Base-by-base conservation (phyloP, 2,888 invertebrate genomes). In the Molorchus minor region DNA sequence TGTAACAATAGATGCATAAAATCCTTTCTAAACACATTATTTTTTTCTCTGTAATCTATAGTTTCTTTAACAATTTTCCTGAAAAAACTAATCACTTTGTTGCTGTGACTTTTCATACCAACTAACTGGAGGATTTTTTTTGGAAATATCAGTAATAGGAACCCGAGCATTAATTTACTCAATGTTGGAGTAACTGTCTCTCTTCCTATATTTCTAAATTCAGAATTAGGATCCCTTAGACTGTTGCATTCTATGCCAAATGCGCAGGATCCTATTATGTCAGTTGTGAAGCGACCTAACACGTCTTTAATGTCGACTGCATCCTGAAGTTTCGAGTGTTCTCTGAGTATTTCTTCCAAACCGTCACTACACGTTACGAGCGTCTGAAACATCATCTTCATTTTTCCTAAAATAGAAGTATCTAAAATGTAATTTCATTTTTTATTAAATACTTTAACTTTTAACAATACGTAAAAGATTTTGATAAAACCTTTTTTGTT, bases 331-430 rank as follows among this genome's bases (percentile, higher is more conserved):
- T 75, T 56, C 55, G 80, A 59, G 58, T 73, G 36, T 44, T 74
- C 35, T 15, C 80, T 76, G 8, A 84, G 79, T 44, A 84, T 81
- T 2, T 77, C 70, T n/a, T 82, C 72, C 25, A 87, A 78, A 46
- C 83, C 81, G 3, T 82, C 76, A 0, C 84, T 84, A 51, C 87
- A 84, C 30, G 83, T 80, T 20, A 84, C 81, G 8, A 88, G 81
- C 0, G 85, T 82, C 0, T 82, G 81, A 65, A 86, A 88, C 86
- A 89, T 87, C 15, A 80, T 82, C 74, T 87, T 89, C 62, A 49
- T 38, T 49, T 49, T 49, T 15, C 49, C 49, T 49, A 13, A 25
- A 47, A 47, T 15, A 38, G 16, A 10, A 30, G n/a, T 19, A 19
- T 7, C 8, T 30, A 7, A 2, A 12, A 30, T 5, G 5, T n/a